Evolutionary conservation across 2,113 vertebrate species (phyloP), one percentile per base, ranked within the genome.

Genomic region (Tetrax tetrax): DNA sequence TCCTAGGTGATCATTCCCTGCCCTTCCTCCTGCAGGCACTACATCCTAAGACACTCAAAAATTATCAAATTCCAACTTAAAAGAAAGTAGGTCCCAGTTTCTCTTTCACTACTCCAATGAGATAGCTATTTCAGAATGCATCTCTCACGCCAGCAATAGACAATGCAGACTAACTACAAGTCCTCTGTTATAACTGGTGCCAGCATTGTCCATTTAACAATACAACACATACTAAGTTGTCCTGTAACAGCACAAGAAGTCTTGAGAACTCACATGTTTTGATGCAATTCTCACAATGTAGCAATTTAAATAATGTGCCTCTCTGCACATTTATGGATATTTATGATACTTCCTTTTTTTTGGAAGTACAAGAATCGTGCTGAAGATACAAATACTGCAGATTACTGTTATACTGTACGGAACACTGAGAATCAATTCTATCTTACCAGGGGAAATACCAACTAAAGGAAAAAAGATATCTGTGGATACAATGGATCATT

Each of bases 361-460:
- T 45, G 28, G 41, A 84, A 66, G 54, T 33, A 70, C 1, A 68
- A 83, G 38, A 86, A 71, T 38, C 59, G 50, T 74, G 37, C 38
- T 75, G 48, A 69, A 88, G 54, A 61, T 13, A 53, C 33, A 91
- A 59, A 61, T 56, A 60, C 56, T 66, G 50, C 43, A 87, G 47
- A 69, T 78, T 48, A 57, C 15, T 89, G 31, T 37, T 86, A 69
- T 10, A 45, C 41, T 70, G 33, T 27, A 80, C 9, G 28, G 56
- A 93, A 83, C 66, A 91, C 51, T 6, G 53, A 76, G 64, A 93
- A 90, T 60, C 66, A 68, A 61, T 54, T 60, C 10, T 57, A 50
- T 84, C 69, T 78, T 87, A 35, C 56, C 71, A 75, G 14, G 21
- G 64, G 83, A 90, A 95, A 94, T 89, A 86, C 15, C 68, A 92